Conservation (phyloP, 2,113 vertebrate genomes). For the Cinclus mexicanus region DNA sequence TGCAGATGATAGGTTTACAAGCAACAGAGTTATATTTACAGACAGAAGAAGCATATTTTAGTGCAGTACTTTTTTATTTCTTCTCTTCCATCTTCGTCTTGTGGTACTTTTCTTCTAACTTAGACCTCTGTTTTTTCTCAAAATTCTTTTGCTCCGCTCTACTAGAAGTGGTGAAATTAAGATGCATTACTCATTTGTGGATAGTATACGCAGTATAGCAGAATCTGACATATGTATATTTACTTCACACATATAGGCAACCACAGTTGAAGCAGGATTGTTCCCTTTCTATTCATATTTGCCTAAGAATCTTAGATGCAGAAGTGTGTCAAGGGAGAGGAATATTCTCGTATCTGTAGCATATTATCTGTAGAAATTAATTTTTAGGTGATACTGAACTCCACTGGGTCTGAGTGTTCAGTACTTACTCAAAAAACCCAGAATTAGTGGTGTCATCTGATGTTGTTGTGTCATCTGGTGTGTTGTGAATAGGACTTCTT, state of each 20-base stretch:
- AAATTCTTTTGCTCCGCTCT: background rate
- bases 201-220: background rate
- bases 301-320: background rate
- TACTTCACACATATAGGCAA: background rate
- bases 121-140: background rate
- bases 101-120: background rate
- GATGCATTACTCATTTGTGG: background rate
- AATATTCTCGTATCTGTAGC: background rate
- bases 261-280: background rate
- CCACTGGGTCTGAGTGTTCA: background rate
- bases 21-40: conserved; percentile 21
- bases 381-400: background rate
- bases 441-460: background rate
- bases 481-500: background rate
- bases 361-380: background rate
- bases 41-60: background rate
- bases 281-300: background rate
- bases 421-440: accelerated
- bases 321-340: background rate
- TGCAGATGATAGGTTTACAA: conserved; percentile 28
- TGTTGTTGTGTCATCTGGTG: background rate
- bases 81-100: background rate
- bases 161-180: background rate
- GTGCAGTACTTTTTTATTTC: background rate
- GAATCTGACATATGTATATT: background rate